Base-by-base conservation (phyloP, 2,888 invertebrate species). In the Apodemia zela region DNA sequence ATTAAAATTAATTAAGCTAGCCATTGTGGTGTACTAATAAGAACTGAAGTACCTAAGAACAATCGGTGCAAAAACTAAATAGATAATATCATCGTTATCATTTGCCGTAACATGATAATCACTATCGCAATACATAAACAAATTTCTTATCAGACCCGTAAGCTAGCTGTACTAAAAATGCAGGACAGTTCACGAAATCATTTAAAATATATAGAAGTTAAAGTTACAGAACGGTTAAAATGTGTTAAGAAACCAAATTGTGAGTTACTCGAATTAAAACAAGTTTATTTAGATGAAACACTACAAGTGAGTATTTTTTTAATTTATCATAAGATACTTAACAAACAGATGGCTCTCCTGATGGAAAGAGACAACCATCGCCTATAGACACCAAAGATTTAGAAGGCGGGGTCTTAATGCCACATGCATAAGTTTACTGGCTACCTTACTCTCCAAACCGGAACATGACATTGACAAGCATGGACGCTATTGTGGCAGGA, bases 191-290 rank as follows among this genome's bases (percentile, higher is more conserved):
- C 67, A 15, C 87, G 89, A n/a, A 89, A 86, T 74, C 76, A 82
- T 64, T 63, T 91, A 45, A 81, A 78, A 73, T 75, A 80, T 58
- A 85, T 92, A 59, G 77, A 85, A 74, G 71, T 61, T 21, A 71
- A 69, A 60, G 66, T 88, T 3, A 51, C 68, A 18, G 63, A 71
- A 13, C 83, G 84, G 67, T 66, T 90, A 15, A 79, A 81, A 67
- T 33, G 64, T 7, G 57, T 89, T 3, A 80, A 79, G 69, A 78
- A 75, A 62, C 68, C 76, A 13, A 69, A 74, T 49, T 78, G 78
- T 68, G 81, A 84, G 66, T 60, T 89, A 67, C 68, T 85, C 57
- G 85, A 83, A 70, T 75, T 69, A 25, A 81, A 80, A 68, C 87
- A 89, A 67, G 5, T 72, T n/a, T 77, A 85, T 65, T 64, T 68